Percentiles rank a stretch among this genome's conserved stretches.
These are phyloP conservation scores for Ia io DNA, from an alignment of 2,113 vertebrate genomes.

Conservation along the genomic window DNA sequence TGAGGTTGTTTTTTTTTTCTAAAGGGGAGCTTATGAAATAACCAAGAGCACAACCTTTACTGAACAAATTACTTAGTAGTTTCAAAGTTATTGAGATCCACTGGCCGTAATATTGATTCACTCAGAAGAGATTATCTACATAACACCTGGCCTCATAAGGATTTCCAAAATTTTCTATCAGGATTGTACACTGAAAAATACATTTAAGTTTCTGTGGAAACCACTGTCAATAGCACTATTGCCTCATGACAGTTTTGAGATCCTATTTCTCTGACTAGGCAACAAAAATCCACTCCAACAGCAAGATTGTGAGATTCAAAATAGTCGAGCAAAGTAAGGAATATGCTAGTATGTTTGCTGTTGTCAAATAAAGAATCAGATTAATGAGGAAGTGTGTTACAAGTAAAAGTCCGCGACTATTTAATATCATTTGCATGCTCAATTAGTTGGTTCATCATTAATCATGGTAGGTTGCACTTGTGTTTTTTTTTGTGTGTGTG, in stretches of 20 bases:
- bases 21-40: background rate
- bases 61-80: slow-evolving; percentile 18
- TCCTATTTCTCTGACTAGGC: background rate
- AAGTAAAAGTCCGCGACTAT: slow-evolving; percentile 61
- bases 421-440: slow-evolving; percentile 77
- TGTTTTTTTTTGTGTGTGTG: no score
- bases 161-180: slow-evolving; percentile 51
- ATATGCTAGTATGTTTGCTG: background rate
- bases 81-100: background rate
- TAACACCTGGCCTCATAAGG: background rate
- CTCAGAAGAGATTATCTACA: slow-evolving; percentile 34
- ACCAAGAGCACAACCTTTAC: background rate
- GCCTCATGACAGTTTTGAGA: background rate
- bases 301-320: rapidly evolving
- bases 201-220: slow-evolving; percentile 4
- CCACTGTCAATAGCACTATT: background rate
- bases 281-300: background rate
- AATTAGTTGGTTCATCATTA: slow-evolving; percentile 79
- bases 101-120: background rate
- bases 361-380: slow-evolving; percentile 35
- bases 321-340: background rate
- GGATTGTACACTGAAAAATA: slow-evolving; percentile 41
- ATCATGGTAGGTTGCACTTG: slow-evolving; percentile 81
- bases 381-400: slow-evolving; percentile 51
- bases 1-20: background rate